These are phyloP conservation scores for Ammodytes marinus DNA, from an alignment of 2,113 vertebrate genomes.

Conservation along the genomic window DNA sequence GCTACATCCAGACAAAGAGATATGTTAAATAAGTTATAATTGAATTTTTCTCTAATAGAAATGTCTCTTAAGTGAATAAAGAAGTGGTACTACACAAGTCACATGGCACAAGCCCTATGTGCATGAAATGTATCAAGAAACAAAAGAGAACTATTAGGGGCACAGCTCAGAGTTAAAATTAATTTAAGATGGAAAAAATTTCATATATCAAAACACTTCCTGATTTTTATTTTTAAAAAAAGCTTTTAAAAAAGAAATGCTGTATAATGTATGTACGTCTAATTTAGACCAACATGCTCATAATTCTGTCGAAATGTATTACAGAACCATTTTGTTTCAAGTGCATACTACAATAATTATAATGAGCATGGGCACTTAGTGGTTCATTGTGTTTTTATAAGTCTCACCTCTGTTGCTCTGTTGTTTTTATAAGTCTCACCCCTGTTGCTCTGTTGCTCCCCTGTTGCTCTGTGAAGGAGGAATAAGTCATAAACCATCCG, in stretches of 20 bases:
- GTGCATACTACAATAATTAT: neutral
- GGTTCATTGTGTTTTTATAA: no score
- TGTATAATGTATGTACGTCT: neutral
- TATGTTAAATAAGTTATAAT: slow-evolving; percentile 3
- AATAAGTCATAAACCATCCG: neutral
- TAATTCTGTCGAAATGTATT: neutral
- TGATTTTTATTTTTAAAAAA: neutral
- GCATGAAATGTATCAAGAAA: slow-evolving; percentile 1
- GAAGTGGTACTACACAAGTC: neutral
- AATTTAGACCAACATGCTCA: neutral
- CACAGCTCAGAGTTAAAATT: neutral
- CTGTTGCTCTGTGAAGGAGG: neutral
- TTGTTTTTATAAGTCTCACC: neutral
- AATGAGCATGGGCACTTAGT: no score
- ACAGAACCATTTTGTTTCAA: neutral
- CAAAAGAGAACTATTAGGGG: neutral
- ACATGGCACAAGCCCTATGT: slow-evolving; percentile 2
- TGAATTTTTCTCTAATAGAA: slow-evolving; percentile 30
- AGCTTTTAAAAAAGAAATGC: no score
- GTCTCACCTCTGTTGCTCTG: neutral
- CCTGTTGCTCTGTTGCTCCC: neutral
- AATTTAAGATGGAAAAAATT: neutral
- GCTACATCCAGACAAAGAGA: neutral
- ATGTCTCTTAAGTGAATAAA: slow-evolving; percentile 9
- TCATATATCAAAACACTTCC: neutral